Percentiles rank a stretch among this genome's conserved stretches.
phyloP scores from a whole-genome alignment of 2,113 vertebrate genomes.

The Podilymbus podiceps region DNA sequence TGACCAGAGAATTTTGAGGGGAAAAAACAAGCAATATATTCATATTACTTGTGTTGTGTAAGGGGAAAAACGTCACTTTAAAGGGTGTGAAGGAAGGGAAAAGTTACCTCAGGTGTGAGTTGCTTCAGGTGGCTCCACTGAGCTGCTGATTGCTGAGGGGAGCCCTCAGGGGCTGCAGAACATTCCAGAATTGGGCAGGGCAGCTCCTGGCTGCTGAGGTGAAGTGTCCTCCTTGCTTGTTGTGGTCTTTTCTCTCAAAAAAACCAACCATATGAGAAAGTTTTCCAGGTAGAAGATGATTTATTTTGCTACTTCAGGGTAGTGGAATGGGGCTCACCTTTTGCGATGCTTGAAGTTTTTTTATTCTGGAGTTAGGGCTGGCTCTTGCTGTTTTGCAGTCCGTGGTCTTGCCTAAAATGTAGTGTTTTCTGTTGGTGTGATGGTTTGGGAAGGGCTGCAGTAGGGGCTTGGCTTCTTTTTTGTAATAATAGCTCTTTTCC shows the following conservation, averaged over 20 bases:
- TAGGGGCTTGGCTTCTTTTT: background rate
- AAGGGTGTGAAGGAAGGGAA: background rate
- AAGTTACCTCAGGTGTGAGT: background rate
- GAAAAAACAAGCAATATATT: fast-evolving
- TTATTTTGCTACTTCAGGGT: fast-evolving
- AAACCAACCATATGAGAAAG: fast-evolving
- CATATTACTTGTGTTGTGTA: fast-evolving
- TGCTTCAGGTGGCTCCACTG: background rate
- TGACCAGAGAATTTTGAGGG: background rate
- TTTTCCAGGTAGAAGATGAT: background rate
- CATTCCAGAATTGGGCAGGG: background rate
- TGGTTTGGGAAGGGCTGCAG: background rate
- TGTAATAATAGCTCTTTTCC: background rate
- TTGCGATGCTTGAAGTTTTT: background rate
- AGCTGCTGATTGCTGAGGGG: background rate
- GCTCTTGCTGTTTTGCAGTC: background rate
- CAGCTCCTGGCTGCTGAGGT: background rate
- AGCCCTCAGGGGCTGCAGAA: background rate
- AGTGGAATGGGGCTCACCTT: fast-evolving
- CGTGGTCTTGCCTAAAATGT: fast-evolving
- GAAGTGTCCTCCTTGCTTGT: fast-evolving
- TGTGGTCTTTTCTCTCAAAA: fast-evolving
- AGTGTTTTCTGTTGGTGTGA: background rate
- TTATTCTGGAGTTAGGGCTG: too few relatives aligned
- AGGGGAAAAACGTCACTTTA: background rate